Evolutionary conservation across 2,113 vertebrate genomes (phyloP), one percentile per base, ranked within the genome.

Genomic region (human (Homo sapiens)): DNA sequence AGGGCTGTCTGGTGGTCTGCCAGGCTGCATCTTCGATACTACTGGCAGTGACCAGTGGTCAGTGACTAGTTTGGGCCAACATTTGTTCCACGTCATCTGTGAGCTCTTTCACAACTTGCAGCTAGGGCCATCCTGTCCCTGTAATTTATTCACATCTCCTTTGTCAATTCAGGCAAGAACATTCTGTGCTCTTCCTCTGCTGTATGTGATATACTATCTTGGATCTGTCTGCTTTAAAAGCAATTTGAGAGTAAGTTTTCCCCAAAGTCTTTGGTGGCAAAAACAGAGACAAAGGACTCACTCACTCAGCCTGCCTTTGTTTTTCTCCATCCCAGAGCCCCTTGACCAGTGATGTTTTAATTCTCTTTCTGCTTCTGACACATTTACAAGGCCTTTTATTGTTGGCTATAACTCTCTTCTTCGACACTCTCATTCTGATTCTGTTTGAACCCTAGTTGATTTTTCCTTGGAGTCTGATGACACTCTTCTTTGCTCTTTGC

Each of bases 141-240:
- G 12, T 35, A 70, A 5, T 94, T 45, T 90, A 89, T 83, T 73
- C 35, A 68, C 43, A 75, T 57, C 76, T 94, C 7, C 10, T 75
- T 70, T 92, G 89, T 97, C 72, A 86, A 55, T 78, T 72, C 45
- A 73, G 82, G 87, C 55, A n/a, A 90, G 81, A 91, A 93, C 50
- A 64, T 79, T 43, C 66, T 64, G 72, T 18, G 25, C 32, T 43
- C 59, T 66, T 64, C 79, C 25, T 25, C 40, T 59, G 52, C 66
- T 50, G 6, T 38, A 7, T 84, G 43, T 52, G 61, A 89, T 86
- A 45, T 3, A 50, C 66, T 89, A 6, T 70, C 85, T 97, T 78
- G 72, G 68, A 83, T 94, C 61, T 80, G 43, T 85, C 85, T 94
- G 78, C 40, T 97, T 95, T 85, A 95, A 76, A 95, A 92, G 78